Base-by-base conservation (phyloP, 2,888 invertebrate genomes). In the Sialis lutaria region DNA sequence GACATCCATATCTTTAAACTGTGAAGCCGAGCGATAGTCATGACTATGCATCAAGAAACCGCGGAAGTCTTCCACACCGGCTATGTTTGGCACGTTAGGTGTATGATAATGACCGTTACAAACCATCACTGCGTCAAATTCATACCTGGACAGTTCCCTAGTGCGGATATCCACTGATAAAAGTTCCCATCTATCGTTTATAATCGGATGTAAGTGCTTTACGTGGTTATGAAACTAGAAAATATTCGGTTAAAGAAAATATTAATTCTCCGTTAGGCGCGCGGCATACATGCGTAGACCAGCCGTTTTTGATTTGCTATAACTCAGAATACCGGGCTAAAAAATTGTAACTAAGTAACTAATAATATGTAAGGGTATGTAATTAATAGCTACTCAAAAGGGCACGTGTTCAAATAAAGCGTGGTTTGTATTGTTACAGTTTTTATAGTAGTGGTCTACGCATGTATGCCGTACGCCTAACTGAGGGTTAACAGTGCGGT, bases 51-150 rank as follows among this genome's bases (percentile, higher is more conserved):
- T 49, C 50, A 61, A 60, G 32, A 53, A 49, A 12, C 65, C 65
- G 45, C 55, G 50, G 54, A 68, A 72, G 6, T 53, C 46, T 0
- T 66, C 61, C 32, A 61, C 53, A 5, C 72, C 72, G 44, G 60
- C 57, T 34, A 74, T 57, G 4, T 56, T 52, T 1, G 75, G 74
- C 6, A 63, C 46, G 35, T 60, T 56, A 0, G 74, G 73, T 12
- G 66, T 61, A 40, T 68, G 67, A 53, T 73, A 75, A 57, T 74
- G 75, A 2, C 67, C 67, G 48, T 65, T 67, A 54, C 67, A 66
- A 6, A 64, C 58, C 62, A 66, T 62, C 34, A 67, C 56, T 2
- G 58, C 63, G 48, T 67, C 65, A 50, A 64, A 67, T 13, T 53
- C 55, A 47, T 64, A 62, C 6, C 52, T 57, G 44, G 47, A 51